Evolutionary conservation across 1,140 invertebrate species (phyloP), one percentile per base, ranked within the genome.

Genomic region (Dufourea novaeangliae): DNA sequence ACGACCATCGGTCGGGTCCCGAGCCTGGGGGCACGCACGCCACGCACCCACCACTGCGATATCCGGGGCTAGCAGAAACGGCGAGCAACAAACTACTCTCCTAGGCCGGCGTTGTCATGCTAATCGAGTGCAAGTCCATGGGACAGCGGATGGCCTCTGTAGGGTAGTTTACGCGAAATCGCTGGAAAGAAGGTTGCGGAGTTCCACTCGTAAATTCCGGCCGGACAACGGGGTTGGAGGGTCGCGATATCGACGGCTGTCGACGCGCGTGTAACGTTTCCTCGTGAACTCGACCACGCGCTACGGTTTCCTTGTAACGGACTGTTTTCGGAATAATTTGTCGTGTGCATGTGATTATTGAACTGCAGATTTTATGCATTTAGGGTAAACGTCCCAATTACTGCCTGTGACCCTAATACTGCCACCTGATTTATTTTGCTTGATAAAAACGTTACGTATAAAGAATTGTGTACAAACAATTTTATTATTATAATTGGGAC

Each of bases 21-120:
- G 37, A 34, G 20, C 27, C 39, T 14, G 12, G n/a, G 7, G n/a
- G 52, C 34, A 50, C 63, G 29, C 25, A n/a, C 62, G 44, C 39
- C 56, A 46, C 54, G 27, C 41, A 22, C 29, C 3, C 8, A n/a
- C 66, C 25, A n/a, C 41, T 20, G n/a, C 12, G n/a, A n/a, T n/a
- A n/a, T n/a, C n/a, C n/a, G n/a, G n/a, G n/a, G 17, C 52, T n/a
- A 50, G 37, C 32, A 63, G 46, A 32, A 73, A n/a, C n/a, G 46
- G 64, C 70, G 44, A 62, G 83, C 84, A 86, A 88, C 83, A 88
- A 89, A 88, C 87, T 88, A 61, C 82, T 79, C 63, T 74, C 39
- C 54, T n/a, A 62, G 41, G 34, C 62, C 79, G 81, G 82, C 82
- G 80, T 89, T 89, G 87, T 89, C 87, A 89, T 89, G 88, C 88